Percentiles rank a stretch among this genome's conserved stretches.
phyloP scores from a whole-genome alignment of 1,140 invertebrate genomes.

The Matsumurasca onukii region DNA sequence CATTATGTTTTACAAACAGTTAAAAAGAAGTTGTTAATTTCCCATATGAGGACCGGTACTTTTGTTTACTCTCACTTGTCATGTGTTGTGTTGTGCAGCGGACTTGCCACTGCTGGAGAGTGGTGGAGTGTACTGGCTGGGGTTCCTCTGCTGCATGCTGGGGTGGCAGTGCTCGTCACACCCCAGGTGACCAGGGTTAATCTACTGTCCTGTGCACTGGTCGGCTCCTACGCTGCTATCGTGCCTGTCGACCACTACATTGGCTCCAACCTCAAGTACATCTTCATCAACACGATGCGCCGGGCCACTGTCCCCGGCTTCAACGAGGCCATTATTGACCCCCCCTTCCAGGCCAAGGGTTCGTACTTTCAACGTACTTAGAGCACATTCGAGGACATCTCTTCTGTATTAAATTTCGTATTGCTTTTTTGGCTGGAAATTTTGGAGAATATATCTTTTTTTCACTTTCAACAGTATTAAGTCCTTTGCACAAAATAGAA shows the following conservation, averaged over 20 bases:
- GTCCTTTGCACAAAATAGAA: too few relatives aligned
- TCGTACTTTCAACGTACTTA: too few relatives aligned
- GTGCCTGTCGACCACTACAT: conserved; percentile 63
- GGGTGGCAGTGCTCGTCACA: conserved; percentile 51
- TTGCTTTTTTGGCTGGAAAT: too few relatives aligned
- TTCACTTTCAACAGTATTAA: too few relatives aligned
- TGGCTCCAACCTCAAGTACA: conserved; percentile 66
- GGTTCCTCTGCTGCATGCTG: conserved; percentile 54
- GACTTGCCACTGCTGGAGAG: conserved; percentile 33
- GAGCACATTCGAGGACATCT: too few relatives aligned
- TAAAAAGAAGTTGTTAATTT: too few relatives aligned
- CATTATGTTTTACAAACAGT: too few relatives aligned
- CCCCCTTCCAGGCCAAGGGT: conserved; percentile 64
- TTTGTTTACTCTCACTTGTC: too few relatives aligned
- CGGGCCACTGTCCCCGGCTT: conserved; percentile 59
- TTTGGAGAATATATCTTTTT: too few relatives aligned
- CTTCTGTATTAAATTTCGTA: too few relatives aligned
- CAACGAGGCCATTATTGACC: conserved; percentile 57
- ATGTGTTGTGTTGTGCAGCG: background rate
- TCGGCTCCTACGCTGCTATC: conserved; percentile 63
- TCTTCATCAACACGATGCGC: conserved; percentile 64
- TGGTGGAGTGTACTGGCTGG: conserved; percentile 61
- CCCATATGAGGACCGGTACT: too few relatives aligned
- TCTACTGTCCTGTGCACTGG: conserved; percentile 59
- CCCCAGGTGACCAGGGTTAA: conserved; percentile 57